These are phyloP conservation scores for Yponomeuta evonymella DNA, from an alignment of 2,888 invertebrate genomes.

Conservation along the genomic window DNA sequence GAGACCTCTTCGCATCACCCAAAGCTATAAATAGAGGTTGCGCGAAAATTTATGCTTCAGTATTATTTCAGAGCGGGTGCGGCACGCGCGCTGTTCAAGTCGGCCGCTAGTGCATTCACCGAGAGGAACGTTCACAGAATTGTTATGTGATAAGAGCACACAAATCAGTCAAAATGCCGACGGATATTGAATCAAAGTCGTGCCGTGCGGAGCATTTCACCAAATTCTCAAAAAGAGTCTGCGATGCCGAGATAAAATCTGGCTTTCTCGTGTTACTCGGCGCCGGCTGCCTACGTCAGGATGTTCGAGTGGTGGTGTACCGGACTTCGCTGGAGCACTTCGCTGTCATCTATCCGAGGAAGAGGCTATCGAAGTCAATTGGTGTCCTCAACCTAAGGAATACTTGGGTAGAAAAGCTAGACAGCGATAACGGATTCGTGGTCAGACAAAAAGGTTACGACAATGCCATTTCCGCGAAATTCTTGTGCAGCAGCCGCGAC, in stretches of 20 bases:
- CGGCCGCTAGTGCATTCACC: constrained; percentile 33
- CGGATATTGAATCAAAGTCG: constrained; percentile 49
- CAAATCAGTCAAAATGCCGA: constrained; percentile 44
- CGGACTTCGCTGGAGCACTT: constrained; percentile 79
- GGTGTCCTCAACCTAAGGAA: constrained; percentile 79
- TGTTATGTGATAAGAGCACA: constrained; percentile 24
- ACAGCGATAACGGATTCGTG: constrained; percentile 67
- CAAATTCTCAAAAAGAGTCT: constrained; percentile 42
- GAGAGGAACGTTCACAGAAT: constrained; percentile 10
- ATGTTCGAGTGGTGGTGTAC: constrained; percentile 79
- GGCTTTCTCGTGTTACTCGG: constrained; percentile 78
- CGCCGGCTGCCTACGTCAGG: constrained; percentile 71
- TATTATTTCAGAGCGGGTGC: constrained; percentile 8
- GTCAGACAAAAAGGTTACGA: constrained; percentile 80
- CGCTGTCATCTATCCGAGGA: constrained; percentile 79
- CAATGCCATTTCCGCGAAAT: constrained; percentile 76
- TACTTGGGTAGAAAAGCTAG: constrained; percentile 72
- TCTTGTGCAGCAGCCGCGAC: constrained; percentile 75
- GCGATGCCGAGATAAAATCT: constrained; percentile 77
- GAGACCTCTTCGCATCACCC: constrained; percentile 16
- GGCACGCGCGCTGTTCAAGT: constrained; percentile 17
- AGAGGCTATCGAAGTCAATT: constrained; percentile 77
- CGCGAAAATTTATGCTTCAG: constrained; percentile 38
- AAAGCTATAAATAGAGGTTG: constrained; percentile 45
- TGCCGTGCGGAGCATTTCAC: constrained; percentile 54